These are phyloP conservation scores for Chrysolina oricalcia DNA, from an alignment of 2,888 invertebrate species.

Conservation along the genomic window DNA sequence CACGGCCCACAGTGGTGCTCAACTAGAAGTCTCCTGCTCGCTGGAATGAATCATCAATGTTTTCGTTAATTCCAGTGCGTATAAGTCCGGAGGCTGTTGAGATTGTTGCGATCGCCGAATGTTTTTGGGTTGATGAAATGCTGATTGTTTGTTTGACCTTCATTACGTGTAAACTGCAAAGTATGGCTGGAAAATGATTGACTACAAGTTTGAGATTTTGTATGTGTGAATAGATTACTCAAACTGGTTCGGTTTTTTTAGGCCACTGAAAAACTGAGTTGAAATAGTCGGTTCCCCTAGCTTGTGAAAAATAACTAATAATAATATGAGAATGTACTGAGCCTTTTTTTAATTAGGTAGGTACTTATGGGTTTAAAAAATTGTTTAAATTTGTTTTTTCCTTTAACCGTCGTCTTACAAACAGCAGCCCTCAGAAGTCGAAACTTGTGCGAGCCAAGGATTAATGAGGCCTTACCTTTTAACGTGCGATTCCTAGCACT, in stretches of 20 bases:
- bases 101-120: constrained; percentile 27
- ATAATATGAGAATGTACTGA: too few relatives aligned
- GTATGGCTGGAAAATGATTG: not conserved
- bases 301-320: too few relatives aligned
- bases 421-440: too few relatives aligned
- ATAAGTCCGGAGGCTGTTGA: constrained; percentile 22
- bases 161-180: constrained; percentile 9
- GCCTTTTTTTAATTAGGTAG: too few relatives aligned
- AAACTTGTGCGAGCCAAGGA: too few relatives aligned
- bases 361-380: too few relatives aligned
- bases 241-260: not conserved
- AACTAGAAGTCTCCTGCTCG: constrained; percentile 22
- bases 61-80: constrained; percentile 36
- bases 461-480: too few relatives aligned
- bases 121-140: constrained; percentile 29
- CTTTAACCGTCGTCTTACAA: too few relatives aligned
- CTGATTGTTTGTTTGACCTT: constrained; percentile 21
- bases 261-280: not conserved
- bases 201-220: not conserved
- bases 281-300: too few relatives aligned
- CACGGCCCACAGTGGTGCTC: constrained; percentile 37
- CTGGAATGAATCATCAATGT: constrained; percentile 41
- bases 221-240: not conserved
- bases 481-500: too few relatives aligned
- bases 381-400: too few relatives aligned